A percentile compares a stretch with the other conserved stretches of the same genome.
These are phyloP conservation scores for Iselma pallidipennis DNA, from an alignment of 2,888 invertebrate genomes.

Conservation along the genomic window DNA sequence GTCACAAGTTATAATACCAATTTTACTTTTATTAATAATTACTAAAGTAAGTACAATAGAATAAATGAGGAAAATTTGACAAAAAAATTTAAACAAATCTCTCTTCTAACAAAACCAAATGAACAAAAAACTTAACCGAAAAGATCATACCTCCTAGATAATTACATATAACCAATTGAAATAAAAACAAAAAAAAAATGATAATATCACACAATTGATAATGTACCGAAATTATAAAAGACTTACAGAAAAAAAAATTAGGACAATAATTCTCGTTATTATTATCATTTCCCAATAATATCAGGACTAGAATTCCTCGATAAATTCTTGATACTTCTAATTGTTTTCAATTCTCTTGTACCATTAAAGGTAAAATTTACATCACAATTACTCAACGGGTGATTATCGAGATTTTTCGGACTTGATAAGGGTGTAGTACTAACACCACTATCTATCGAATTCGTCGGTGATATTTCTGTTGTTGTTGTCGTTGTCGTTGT, in stretches of 20 bases:
- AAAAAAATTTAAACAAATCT: no score
- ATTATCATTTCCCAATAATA: conserved; percentile 39
- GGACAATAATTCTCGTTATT: no score
- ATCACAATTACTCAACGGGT: conserved; percentile 78
- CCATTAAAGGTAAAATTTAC: conserved; percentile 81
- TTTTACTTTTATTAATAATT: no score
- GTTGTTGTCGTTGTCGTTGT: conserved; percentile 16
- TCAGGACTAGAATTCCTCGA: conserved; percentile 45
- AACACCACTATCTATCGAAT: conserved; percentile 64
- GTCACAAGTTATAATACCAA: conserved; percentile 17
- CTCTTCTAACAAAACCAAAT: no score
- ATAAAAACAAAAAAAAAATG: conserved; percentile 6
- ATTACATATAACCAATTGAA: background rate
- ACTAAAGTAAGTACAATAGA: conserved; percentile 10
- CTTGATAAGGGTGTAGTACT: conserved; percentile 68
- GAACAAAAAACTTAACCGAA: background rate
- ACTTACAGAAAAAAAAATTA: no score
- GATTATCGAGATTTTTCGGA: conserved; percentile 54
- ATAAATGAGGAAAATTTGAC: background rate
- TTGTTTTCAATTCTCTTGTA: conserved; percentile 77
- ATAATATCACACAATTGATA: conserved; percentile 21
- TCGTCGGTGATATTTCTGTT: conserved; percentile 44
- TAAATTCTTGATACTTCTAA: conserved; percentile 55
- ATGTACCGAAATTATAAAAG: no score
- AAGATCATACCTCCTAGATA: background rate